A percentile compares a stretch with the other conserved stretches of the same genome.
phyloP scores from a whole-genome alignment of 2,113 vertebrate genomes.

The Odocoileus hemionus region DNA sequence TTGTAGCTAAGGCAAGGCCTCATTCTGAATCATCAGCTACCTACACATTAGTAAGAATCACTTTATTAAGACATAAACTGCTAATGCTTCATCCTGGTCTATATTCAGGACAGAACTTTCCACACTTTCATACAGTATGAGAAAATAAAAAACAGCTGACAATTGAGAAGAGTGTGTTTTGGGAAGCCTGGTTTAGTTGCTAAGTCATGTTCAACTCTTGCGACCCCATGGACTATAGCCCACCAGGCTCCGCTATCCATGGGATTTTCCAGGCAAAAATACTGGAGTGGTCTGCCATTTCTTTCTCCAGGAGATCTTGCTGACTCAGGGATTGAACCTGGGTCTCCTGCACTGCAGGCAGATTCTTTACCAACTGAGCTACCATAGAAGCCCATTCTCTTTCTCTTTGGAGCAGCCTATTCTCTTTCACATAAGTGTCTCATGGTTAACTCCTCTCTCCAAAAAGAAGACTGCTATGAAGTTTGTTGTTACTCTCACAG shows the following conservation, averaged over 20 bases:
- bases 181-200: not conserved
- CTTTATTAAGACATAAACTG: conserved; percentile 41
- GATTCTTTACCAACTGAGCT: not conserved
- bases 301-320: not conserved
- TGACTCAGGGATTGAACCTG: not conserved
- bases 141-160: conserved; percentile 33
- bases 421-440: conserved; percentile 41
- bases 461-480: conserved; percentile 32
- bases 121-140: conserved; percentile 12
- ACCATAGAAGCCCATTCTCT: not conserved
- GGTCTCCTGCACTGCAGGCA: not conserved
- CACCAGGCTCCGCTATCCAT: not conserved
- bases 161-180: not conserved
- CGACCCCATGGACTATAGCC: rapidly evolving
- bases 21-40: not conserved
- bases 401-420: not conserved
- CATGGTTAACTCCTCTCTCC: conserved; percentile 52
- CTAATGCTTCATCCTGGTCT: not conserved
- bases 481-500: not conserved
- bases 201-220: not conserved
- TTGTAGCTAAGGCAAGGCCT: not conserved
- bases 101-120: conserved; percentile 39
- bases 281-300: not conserved
- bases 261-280: not conserved
- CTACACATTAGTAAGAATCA: conserved; percentile 29